phyloP scores from a whole-genome alignment of 2,113 vertebrate genomes.

The Delphinus delphis region DNA sequence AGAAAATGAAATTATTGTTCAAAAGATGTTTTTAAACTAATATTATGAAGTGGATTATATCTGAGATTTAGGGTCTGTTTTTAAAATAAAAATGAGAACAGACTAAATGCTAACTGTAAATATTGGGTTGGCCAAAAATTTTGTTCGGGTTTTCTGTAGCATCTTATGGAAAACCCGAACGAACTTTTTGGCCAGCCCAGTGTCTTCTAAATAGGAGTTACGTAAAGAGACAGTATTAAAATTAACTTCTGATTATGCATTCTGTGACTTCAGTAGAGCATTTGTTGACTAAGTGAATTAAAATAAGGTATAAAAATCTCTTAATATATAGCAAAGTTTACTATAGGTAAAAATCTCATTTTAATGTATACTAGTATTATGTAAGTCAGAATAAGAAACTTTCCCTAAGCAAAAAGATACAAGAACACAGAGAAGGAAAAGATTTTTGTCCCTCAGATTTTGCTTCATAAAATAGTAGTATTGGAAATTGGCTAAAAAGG shows the following conservation, averaged over 20 bases:
- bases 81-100: constrained; percentile 44
- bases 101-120: constrained; percentile 28
- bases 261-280: not conserved
- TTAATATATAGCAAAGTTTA: not conserved
- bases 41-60: constrained; percentile 35
- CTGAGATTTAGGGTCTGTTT: constrained; percentile 33
- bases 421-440: constrained; percentile 18
- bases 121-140: not conserved
- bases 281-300: not conserved
- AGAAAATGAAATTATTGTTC: constrained; percentile 45
- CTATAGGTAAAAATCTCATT: not conserved
- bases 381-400: not conserved
- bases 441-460: not conserved
- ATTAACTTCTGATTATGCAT: not conserved
- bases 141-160: no score
- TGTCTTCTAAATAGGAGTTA: not conserved
- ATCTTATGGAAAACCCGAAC: no score
- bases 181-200: no score
- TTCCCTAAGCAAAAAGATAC: not conserved
- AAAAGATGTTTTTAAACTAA: constrained; percentile 47
- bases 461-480: constrained; percentile 12
- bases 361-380: not conserved
- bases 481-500: not conserved
- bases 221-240: not conserved
- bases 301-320: constrained; percentile 18